These are phyloP conservation scores for Harpalus rufipes DNA, from an alignment of 2,888 invertebrate genomes.

Conservation along the genomic window DNA sequence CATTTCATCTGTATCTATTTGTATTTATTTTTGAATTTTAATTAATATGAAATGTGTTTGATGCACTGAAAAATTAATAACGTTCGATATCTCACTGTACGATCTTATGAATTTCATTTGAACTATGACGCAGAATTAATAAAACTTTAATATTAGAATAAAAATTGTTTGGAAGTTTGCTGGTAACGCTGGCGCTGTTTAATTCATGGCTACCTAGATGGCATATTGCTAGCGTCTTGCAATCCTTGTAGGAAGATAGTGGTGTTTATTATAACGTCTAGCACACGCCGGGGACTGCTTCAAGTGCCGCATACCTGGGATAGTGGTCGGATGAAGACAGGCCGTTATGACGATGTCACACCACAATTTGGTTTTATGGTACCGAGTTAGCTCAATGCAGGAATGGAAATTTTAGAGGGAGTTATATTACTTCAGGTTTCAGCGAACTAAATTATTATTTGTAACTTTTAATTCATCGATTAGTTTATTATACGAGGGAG, in stretches of 20 bases:
- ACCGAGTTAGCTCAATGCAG: neutral
- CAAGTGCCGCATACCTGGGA: conserved; percentile 9
- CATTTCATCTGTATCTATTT: conserved; percentile 34
- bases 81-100: neutral
- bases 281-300: neutral
- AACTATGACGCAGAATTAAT: neutral
- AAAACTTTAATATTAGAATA: conserved; percentile 14
- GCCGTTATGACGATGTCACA: conserved; percentile 12
- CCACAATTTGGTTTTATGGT: conserved; percentile 1
- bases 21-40: conserved; percentile 17
- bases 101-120: neutral
- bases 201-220: conserved; percentile 22
- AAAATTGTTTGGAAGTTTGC: neutral
- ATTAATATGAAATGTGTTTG: conserved; percentile 35
- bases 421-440: too few relatives aligned
- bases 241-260: conserved; percentile 3
- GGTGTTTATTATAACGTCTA: conserved; percentile 37
- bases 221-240: neutral
- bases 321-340: neutral
- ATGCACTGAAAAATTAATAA: conserved; percentile 28
- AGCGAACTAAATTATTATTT: too few relatives aligned
- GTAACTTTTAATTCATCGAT: too few relatives aligned
- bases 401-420: neutral
- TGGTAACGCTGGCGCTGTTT: conserved; percentile 13
- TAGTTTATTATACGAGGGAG: too few relatives aligned